Evolutionary conservation across 2,797 vertebrate genomes (phyloP), one percentile per base, ranked within the genome.

Genomic region (Cheirogaleus major): DNA sequence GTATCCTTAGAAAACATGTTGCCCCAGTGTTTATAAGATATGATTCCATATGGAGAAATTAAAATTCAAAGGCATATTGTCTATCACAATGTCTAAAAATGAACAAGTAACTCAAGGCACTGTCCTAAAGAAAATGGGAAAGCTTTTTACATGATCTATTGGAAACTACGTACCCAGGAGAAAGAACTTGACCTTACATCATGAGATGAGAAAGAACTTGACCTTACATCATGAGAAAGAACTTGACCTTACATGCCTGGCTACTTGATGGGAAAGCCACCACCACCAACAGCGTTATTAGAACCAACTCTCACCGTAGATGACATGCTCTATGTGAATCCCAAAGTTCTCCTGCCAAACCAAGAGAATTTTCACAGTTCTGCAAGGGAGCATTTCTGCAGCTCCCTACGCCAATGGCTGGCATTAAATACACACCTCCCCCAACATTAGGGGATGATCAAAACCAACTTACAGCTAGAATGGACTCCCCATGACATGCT

Each of bases 291-390:
- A 35, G 20, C 25, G 5, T 52, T 90, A 91, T 80, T 48, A 83
- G 45, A 65, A 69, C 2, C 30, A 93, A 23, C 7, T 8, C 8
- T 90, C 32, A 69, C n/a, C 48, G 35, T 5, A 57, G 18, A 65
- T 78, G 38, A 50, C 11, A 50, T 78, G 32, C 15, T 52, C 5
- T 67, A 10, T 20, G 2, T 70, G 55, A 65, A 45, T 35, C 48
- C n/a, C n/a, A 85, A 41, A 73, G 85, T 90, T 72, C 57, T 92
- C 41, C 18, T 84, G 15, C 35, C 80, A 91, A 96, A 95, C 45
- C 27, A 76, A 88, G 82, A 89, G 48, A 48, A 83, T 35, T 38
- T 41, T 27, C 30, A 78, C 8, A 50, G 18, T 81, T 80, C 41
- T 75, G 18, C 95, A 83, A 27, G 25, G 23, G 23, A 83, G 63